Evolutionary conservation across 2,797 vertebrate genomes (phyloP), one percentile per base, ranked within the genome.

Genomic region (Schizothorax lantsangensis): DNA sequence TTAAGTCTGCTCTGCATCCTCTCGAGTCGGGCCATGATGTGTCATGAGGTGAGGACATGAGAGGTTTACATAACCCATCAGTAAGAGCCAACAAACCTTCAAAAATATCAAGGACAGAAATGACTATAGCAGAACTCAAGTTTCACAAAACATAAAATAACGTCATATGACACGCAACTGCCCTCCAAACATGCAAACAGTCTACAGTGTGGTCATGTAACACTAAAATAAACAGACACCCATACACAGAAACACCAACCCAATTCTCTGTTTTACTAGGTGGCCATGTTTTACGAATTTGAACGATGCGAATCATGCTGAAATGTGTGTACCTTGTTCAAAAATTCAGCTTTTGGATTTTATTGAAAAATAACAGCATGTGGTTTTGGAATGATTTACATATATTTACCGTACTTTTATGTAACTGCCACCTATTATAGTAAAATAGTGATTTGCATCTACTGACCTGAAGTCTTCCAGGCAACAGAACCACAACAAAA

Each of bases 1-100:
- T 86, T 82, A 84, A 86, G 84, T 88, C 89, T 86, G 54, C 40
- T 79, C 17, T 77, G 40, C 54, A 73, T 80, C 69, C 83, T 81
- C 78, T 81, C 17, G 45, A 74, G 62, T 69, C 54, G 6, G 54
- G n/a, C n/a, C 54, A 66, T 73, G 52, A 36, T 84, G 81, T 49
- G 64, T 72, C 69, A 87, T 73, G 64, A 87, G 64, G 86, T 87
- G 77, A 45, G 54, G 33, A 84, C 33, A 47, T n/a, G 57, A 84
- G 17, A 59, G 40, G 54, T 73, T 84, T 80, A 73, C 45, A 80
- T 68, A 84, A 84, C 57, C 19, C 21, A 57, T 40, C 74, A 26
- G 14, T 43, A 40, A 5, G 15, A 79, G 54, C 26, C 89, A 72
- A 83, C 49, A 83, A 83, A 11, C 26, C 40, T 57, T 57, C 79